Conservation (phyloP, 92 coral and sea anemone species). For the Siderastrea radians region DNA sequence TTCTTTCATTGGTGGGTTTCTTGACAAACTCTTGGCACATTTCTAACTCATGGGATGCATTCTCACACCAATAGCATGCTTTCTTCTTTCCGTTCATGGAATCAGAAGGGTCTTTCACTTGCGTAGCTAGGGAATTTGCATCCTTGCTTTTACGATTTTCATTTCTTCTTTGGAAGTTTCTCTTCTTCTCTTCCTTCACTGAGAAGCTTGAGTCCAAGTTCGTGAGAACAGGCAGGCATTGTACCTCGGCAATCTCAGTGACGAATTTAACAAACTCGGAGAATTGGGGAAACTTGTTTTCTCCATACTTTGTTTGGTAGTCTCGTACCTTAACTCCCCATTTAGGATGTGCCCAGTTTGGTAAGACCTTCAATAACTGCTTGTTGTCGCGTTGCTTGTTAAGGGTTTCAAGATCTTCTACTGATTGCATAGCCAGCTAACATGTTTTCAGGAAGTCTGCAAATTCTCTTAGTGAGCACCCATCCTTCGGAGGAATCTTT, state of each 20-base stretch:
- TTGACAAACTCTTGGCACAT: slow-evolving; percentile 26
- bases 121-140: slow-evolving; percentile 14
- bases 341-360: slow-evolving; percentile 51
- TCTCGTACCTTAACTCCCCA: slow-evolving; percentile 48
- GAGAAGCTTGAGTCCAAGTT: slow-evolving; percentile 6
- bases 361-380: slow-evolving; percentile 46
- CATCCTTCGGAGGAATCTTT: slow-evolving; percentile 58
- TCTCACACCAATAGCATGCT: slow-evolving; percentile 27
- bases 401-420: slow-evolving; percentile 62
- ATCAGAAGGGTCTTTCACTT: slow-evolving; percentile 28
- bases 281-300: slow-evolving; percentile 64
- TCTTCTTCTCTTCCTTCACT: slow-evolving; percentile 9
- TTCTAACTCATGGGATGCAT: slow-evolving; percentile 18
- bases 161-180: background rate
- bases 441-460: slow-evolving; percentile 61
- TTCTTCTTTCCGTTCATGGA: background rate
- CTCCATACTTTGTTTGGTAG: slow-evolving; percentile 41
- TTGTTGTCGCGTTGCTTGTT: slow-evolving; percentile 62
- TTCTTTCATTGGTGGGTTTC: slow-evolving; percentile 48
- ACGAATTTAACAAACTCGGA: slow-evolving; percentile 56
- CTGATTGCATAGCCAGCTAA: slow-evolving; percentile 63
- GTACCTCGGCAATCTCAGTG: slow-evolving; percentile 48
- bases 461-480: slow-evolving; percentile 51
- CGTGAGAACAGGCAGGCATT: slow-evolving; percentile 60
- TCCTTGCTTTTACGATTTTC: slow-evolving; percentile 6